A percentile compares a stretch with the other conserved stretches of the same genome.
Evolutionary conservation across 2,888 invertebrate species (phyloP).

Genomic region (Andrena praecox): DNA sequence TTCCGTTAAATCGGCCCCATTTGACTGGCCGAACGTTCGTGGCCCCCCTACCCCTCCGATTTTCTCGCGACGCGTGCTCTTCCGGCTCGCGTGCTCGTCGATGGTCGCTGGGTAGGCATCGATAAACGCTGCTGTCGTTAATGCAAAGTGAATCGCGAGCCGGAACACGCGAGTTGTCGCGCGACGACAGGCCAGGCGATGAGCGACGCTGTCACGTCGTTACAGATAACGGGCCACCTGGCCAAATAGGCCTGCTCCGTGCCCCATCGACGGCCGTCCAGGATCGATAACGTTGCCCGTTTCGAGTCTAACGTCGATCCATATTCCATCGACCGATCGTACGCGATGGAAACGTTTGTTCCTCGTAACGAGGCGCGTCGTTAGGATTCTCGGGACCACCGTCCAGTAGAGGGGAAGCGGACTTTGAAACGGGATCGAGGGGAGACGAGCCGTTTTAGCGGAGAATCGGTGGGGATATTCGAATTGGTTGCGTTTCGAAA

Average conservation of each 20-base stretch:
- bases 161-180: constrained; percentile 52
- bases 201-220: constrained; percentile 69
- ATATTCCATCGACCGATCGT: constrained; percentile 53
- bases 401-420: neutral
- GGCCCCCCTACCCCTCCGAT: constrained; percentile 15
- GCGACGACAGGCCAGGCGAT: constrained; percentile 52
- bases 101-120: constrained; percentile 41
- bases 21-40: neutral
- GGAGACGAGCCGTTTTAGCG: neutral
- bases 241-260: constrained; percentile 61
- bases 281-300: constrained; percentile 49
- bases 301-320: constrained; percentile 41
- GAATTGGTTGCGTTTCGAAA: neutral
- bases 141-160: constrained; percentile 64
- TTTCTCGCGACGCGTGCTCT: constrained; percentile 50
- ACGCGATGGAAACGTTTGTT: constrained; percentile 35
- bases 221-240: constrained; percentile 70
- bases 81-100: constrained; percentile 39
- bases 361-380: constrained; percentile 49
- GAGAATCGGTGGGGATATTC: neutral
- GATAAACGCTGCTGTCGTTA: constrained; percentile 50
- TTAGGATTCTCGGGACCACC: constrained; percentile 20
- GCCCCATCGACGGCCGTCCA: constrained; percentile 36
- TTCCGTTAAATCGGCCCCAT: constrained; percentile 50
- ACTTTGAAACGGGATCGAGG: constrained; percentile 26